phyloP scores from a whole-genome alignment of 2,797 vertebrate species.

The Sitta carolinensis region DNA sequence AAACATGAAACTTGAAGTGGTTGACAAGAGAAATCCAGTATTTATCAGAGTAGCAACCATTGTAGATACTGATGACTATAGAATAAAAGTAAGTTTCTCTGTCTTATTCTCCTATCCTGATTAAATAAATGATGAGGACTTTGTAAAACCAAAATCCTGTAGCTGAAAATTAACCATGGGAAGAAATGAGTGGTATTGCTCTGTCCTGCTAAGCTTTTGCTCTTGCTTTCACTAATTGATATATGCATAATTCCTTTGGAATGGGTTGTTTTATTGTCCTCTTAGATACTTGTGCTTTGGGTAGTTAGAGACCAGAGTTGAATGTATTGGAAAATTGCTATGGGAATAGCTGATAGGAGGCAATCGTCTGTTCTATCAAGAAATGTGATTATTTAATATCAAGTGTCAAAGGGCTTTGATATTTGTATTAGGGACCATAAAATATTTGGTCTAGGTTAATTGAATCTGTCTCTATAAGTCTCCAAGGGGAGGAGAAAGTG shows the following conservation, averaged over 20 bases:
- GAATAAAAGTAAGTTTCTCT: slow-evolving; percentile 78
- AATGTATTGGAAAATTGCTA: neutral
- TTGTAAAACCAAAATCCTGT: neutral
- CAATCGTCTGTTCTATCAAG: neutral
- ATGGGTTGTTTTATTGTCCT: neutral
- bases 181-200: neutral
- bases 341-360: neutral
- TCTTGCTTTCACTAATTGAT: neutral
- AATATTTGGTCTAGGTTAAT: neutral
- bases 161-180: neutral
- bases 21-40: slow-evolving; percentile 84
- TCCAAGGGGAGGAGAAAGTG: neutral
- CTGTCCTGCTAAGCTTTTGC: neutral
- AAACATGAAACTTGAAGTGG: slow-evolving; percentile 83
- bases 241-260: neutral
- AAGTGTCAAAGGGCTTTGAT: neutral
- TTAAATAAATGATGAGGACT: neutral
- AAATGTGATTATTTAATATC: neutral
- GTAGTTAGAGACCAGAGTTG: neutral
- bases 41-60: slow-evolving; percentile 84
- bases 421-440: neutral
- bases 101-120: neutral
- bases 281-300: neutral
- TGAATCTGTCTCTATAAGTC: neutral
- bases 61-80: slow-evolving; percentile 82